A percentile compares a stretch with the other conserved stretches of the same genome.
These are phyloP conservation scores for Coenobita brevimanus DNA, from an alignment of 1,140 invertebrate species.

Conservation along the genomic window DNA sequence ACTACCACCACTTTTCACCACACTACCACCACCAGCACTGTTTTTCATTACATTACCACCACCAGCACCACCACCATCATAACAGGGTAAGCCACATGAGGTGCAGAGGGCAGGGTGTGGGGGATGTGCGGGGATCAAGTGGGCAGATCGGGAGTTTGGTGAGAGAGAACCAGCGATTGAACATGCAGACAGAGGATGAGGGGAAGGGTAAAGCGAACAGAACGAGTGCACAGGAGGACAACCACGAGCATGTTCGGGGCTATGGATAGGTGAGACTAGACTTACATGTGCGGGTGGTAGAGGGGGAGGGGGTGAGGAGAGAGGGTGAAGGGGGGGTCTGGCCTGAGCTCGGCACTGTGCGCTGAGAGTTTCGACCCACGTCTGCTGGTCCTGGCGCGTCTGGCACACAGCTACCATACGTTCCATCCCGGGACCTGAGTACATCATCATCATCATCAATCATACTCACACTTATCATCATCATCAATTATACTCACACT, in stretches of 20 bases:
- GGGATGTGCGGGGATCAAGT: not conserved
- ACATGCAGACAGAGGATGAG: too few species aligned
- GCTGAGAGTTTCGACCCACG: slow-evolving; percentile 87
- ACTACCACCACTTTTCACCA: slow-evolving; percentile 28
- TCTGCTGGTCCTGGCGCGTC: slow-evolving; percentile 85
- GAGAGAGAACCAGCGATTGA: too few species aligned
- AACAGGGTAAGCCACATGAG: slow-evolving; percentile 53
- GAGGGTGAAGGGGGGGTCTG: slow-evolving; percentile 68
- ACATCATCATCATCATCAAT: too few species aligned
- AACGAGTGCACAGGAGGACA: too few species aligned
- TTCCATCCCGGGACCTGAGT: slow-evolving; percentile 89
- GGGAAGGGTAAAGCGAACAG: too few species aligned
- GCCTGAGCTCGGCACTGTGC: slow-evolving; percentile 78
- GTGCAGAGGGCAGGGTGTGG: slow-evolving; percentile 33
- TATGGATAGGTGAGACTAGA: slow-evolving; percentile 14
- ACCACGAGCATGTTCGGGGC: too few species aligned
- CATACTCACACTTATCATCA: too few species aligned
- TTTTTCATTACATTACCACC: too few species aligned
- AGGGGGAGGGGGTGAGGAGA: slow-evolving; percentile 68
- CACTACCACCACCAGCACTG: too few species aligned
- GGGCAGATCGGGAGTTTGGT: too few species aligned
- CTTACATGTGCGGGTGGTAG: slow-evolving; percentile 64
- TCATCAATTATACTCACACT: slow-evolving; percentile 45
- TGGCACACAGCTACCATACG: slow-evolving; percentile 89
- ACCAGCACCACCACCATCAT: not conserved